A percentile compares a stretch with the other conserved stretches of the same genome.
These are phyloP conservation scores for Ypsolopha sequella DNA, from an alignment of 2,888 invertebrate species.

Conservation along the genomic window DNA sequence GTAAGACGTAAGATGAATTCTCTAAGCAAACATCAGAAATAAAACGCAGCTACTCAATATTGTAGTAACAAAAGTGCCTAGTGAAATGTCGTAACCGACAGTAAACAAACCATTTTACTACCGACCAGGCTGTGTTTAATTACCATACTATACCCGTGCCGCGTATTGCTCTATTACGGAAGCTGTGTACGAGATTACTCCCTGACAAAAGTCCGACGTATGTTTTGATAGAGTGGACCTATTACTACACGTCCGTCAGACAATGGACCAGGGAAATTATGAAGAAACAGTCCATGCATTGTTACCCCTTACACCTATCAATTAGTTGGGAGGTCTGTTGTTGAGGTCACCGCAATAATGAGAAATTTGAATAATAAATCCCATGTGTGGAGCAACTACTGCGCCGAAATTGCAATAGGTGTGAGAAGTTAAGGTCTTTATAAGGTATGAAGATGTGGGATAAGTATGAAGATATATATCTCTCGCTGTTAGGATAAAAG, in stretches of 20 bases:
- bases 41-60: too few species aligned
- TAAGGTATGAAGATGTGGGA: too few species aligned
- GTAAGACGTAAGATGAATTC: too few species aligned
- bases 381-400: neutral
- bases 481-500: too few species aligned
- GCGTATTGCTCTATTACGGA: constrained; percentile 15
- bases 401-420: neutral
- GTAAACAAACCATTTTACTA: too few species aligned
- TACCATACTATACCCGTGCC: too few species aligned
- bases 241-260: constrained; percentile 2
- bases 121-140: too few species aligned
- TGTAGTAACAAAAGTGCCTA: too few species aligned
- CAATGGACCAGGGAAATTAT: constrained; percentile 21
- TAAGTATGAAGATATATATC: too few species aligned
- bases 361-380: neutral
- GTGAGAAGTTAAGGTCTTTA: too few species aligned
- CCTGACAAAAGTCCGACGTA: neutral
- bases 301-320: constrained; percentile 26
- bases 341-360: neutral
- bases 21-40: too few species aligned
- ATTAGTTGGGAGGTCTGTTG: constrained; percentile 20
- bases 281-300: constrained; percentile 31
- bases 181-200: constrained; percentile 20
- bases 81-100: too few species aligned
- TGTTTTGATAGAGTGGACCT: neutral